Conservation (phyloP, 2,113 vertebrate genomes). For the Brachyhypopomus gauderio region DNA sequence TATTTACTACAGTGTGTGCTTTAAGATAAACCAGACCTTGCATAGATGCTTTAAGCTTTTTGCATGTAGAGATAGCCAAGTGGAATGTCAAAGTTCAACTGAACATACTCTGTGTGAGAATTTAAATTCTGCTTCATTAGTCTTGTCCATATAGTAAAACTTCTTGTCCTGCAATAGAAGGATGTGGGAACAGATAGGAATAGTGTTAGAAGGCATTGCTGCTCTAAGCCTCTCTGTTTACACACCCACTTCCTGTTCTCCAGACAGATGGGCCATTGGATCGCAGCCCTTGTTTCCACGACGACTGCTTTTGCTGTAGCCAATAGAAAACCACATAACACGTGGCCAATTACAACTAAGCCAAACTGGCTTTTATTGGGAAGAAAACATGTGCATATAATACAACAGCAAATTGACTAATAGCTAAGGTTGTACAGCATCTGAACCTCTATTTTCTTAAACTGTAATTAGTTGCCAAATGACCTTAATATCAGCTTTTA, state of each 20-base stretch:
- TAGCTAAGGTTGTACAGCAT: conserved; percentile 29
- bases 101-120: neutral
- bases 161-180: neutral
- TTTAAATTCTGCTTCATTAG: neutral
- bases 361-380: conserved; percentile 49
- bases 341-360: conserved; percentile 40
- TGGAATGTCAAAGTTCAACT: too few relatives aligned
- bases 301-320: conserved; percentile 38
- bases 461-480: conserved; percentile 1
- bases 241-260: conserved; percentile 62
- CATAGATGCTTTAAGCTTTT: neutral
- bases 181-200: neutral
- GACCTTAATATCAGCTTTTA: conserved; percentile 25
- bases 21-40: neutral
- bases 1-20: too few relatives aligned
- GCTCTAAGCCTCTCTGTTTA: conserved; percentile 49
- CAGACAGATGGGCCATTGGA: conserved; percentile 54
- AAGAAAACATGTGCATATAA: conserved; percentile 36
- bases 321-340: conserved; percentile 46
- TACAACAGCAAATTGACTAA: conserved; percentile 42
- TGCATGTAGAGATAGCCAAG: too few relatives aligned
- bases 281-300: conserved; percentile 32
- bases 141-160: neutral
- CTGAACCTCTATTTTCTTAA: conserved; percentile 17
- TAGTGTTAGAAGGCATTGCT: conserved; percentile 39